Evolutionary conservation across 2,888 invertebrate species (phyloP), one percentile per base, ranked within the genome.

Genomic region (Neria commutata): DNA sequence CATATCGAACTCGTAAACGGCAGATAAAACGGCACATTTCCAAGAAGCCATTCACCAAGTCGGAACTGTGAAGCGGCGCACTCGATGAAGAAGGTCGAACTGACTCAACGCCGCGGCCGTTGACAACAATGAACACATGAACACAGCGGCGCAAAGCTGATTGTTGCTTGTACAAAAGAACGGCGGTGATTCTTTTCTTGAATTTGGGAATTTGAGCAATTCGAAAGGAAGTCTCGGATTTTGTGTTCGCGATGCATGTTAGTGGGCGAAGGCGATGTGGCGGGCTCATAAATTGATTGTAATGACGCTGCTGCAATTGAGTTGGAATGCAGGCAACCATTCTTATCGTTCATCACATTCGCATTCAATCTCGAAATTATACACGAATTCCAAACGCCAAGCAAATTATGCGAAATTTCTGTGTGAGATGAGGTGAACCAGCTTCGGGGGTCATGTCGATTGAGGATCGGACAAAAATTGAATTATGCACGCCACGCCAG

Each of bases 11-110:
- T 47, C 34, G 21, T 54, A 24, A 40, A 33, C n/a, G 37, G 23
- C 29, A 56, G 23, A 21, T 24, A 47, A 50, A 52, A n/a, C 48
- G 34, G 51, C 45, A 4, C 52, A 56, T 24, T 60, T 60, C 60
- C 50, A 45, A 56, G 60, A 60, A 60, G 19, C 21, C 54, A 56
- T 56, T 49, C 60, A 56, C 45, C 26, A 29, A 50, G 8, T 21
- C n/a, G 29, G 34, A 50, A 50, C 26, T 33, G 16, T 11, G 8
- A 29, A 50, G 21, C n/a, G 37, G 14, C 14, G 24, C 23, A 21
- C n/a, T 16, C 29, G 48, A 24, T 24, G 14, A 48, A 48, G 60
- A 54, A 58, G 37, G 50, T 25, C 56, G 58, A 58, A n/a, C n/a
- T n/a, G n/a, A n/a, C n/a, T n/a, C n/a, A n/a, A n/a, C n/a, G 56